These are phyloP conservation scores for Eumacrocentrus americanus DNA, from an alignment of 2,888 invertebrate genomes.

Conservation along the genomic window DNA sequence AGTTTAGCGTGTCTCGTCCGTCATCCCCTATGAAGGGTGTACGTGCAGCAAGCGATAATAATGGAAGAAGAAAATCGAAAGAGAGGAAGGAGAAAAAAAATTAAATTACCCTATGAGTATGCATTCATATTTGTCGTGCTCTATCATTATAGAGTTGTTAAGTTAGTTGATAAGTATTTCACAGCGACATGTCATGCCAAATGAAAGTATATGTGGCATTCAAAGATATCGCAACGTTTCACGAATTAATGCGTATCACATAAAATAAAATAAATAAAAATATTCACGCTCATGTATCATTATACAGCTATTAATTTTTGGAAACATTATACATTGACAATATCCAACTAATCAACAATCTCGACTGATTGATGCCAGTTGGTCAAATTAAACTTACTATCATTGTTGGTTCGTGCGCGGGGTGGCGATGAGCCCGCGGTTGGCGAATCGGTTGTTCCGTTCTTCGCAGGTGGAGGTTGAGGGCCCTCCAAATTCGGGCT, in stretches of 20 bases:
- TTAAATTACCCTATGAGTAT: not conserved
- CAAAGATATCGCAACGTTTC: no score
- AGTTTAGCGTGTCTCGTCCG: slow-evolving; percentile 51
- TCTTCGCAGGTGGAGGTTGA: slow-evolving; percentile 55
- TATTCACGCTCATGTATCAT: no score
- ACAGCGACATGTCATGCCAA: no score
- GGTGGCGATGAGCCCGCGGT: slow-evolving; percentile 57
- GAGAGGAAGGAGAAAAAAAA: slow-evolving; percentile 11
- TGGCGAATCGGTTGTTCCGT: slow-evolving; percentile 48
- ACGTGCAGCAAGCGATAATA: slow-evolving; percentile 15
- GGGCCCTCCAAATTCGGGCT: slow-evolving; percentile 61
- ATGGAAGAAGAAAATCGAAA: slow-evolving; percentile 25
- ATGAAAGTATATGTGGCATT: no score
- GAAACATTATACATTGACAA: no score
- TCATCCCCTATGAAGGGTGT: slow-evolving; percentile 41
- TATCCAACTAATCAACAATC: no score
- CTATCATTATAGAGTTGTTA: no score
- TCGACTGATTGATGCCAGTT: no score
- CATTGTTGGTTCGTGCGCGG: slow-evolving; percentile 57
- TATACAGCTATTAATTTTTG: no score
- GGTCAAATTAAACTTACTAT: slow-evolving; percentile 52
- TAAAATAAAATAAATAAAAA: no score
- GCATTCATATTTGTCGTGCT: not conserved
- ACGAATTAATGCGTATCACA: no score
- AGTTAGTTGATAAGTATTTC: no score